Base-by-base conservation (phyloP, 64 coral and sea anemone genomes). In the Montipora efflorescens region DNA sequence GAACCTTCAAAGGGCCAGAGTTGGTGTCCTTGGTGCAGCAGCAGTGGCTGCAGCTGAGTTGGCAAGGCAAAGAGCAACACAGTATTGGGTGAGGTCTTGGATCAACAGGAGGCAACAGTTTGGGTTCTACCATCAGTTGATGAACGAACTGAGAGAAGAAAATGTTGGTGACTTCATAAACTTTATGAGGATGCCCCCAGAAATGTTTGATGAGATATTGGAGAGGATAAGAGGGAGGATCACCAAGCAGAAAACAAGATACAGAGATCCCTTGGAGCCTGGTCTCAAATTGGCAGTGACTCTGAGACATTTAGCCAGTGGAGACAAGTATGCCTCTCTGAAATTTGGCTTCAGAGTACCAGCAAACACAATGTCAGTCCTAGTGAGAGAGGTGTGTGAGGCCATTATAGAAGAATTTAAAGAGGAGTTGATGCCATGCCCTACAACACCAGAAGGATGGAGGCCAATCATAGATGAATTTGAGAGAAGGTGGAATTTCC, bases 171-270 rank as follows among this genome's bases (percentile, higher is more conserved):
- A 59, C 69, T 87, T 62, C 83, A 52, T 62, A 59, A 68, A 72
- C 69, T 87, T 87, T 61, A 55, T 87, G 5, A 11, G 83, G 7
- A 87, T 87, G 43, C 55, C 36, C 23, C 83, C 59, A 87, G 49
- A 87, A 28, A 52, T 67, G 83, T 87, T 87, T 61, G 15, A 87
- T 62, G 83, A 87, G 83, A 43, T 87, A 10, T 55, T 87, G 59
- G 52, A 69, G 71, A 21, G 64, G 53, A 68, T 87, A 87, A 61
- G 83, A 69, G 18, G 58, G 36, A 52, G 55, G 36, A 61, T 87
- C 62, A 87, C 55, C 55, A 87, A 87, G 59, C 66, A 61, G 53
- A 61, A 87, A 43, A 87, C 57, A 43, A 62, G 36, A 55, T 87
- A 61, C 51, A 87, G 83, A 61, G 69, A 87, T 25, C 58, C 83